Evolutionary conservation across 1,140 invertebrate genomes (phyloP), one percentile per base, ranked within the genome.

Genomic region (Drosophila pandora): DNA sequence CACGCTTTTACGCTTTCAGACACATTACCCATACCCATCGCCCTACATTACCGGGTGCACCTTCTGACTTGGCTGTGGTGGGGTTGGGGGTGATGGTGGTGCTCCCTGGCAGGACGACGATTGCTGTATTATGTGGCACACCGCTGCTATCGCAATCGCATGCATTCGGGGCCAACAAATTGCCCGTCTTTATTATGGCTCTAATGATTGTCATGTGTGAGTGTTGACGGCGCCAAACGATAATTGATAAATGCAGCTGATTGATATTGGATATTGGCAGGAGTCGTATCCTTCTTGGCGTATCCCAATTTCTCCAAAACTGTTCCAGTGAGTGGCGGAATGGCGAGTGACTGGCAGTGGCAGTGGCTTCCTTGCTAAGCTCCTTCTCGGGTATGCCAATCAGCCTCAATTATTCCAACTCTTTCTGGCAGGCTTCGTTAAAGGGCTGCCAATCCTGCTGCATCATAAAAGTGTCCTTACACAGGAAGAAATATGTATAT

Each of bases 1-100:
- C 90, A 91, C 82, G 90, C 90, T 91, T 91, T 90, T 91, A 90
- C 90, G 90, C 90, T 91, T 91, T 90, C 83, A 90, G 90, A 84
- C 82, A 91, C 90, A 88, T 88, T 88, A 88, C 83, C 83, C 83
- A 67, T 74, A 47, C 81, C 64, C 45, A 39, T 13, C 22, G 48
- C 41, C 41, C 8, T 57, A 45, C 68, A 76, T 60, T 54, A 77
- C 59, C 48, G 68, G 53, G 65, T 80, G 81, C 81, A 85, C 82
- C 77, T 81, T 78, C 54, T 68, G 48, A 32, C 4, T 53, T 25
- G 60, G 37, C 22, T 3, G 2, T 28, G 30, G 0, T 17, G 12
- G 13, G 54, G n/a, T 37, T n/a, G 61, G 22, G n/a, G 17, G 6
- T 13, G 23, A 13, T 34, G 28, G 62, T 57, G 39, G 53, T 56